phyloP scores from a whole-genome alignment of 2,113 vertebrate species.

The Peromyscus maniculatus region DNA sequence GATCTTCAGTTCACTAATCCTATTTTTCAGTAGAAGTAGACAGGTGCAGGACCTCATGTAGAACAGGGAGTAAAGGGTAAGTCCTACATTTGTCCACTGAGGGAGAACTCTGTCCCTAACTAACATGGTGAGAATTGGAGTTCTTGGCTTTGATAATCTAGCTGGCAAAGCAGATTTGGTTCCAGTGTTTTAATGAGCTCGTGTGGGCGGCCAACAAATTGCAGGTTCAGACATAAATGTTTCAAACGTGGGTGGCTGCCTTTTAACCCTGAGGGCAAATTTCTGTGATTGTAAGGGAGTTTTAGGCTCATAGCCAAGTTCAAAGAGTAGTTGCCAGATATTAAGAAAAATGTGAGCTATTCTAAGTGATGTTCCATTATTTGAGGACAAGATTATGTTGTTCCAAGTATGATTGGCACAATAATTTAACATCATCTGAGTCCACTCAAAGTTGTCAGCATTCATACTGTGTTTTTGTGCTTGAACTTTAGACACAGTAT shows the following conservation, averaged over 20 bases:
- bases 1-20: neutral
- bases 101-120: slow-evolving; percentile 47
- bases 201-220: slow-evolving; percentile 78
- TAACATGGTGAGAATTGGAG: slow-evolving; percentile 60
- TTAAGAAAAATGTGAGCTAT: slow-evolving; percentile 71
- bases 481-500: slow-evolving; percentile 15
- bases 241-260: slow-evolving; percentile 78
- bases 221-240: slow-evolving; percentile 79
- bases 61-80: neutral
- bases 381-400: slow-evolving; percentile 55
- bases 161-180: slow-evolving; percentile 78
- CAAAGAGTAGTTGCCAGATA: slow-evolving; percentile 77
- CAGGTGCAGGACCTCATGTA: slow-evolving; percentile 41
- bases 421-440: slow-evolving; percentile 12
- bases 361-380: slow-evolving; percentile 49
- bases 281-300: slow-evolving; percentile 75
- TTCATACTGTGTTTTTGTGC: neutral
- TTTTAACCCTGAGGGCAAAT: slow-evolving; percentile 78
- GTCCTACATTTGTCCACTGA: slow-evolving; percentile 28
- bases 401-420: slow-evolving; percentile 26
- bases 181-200: slow-evolving; percentile 78
- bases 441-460: neutral
- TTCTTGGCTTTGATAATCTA: slow-evolving; percentile 80
- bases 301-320: slow-evolving; percentile 74
- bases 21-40: slow-evolving; percentile 38